phyloP scores from a whole-genome alignment of 2,888 invertebrate species.

The Brachyptera putata region DNA sequence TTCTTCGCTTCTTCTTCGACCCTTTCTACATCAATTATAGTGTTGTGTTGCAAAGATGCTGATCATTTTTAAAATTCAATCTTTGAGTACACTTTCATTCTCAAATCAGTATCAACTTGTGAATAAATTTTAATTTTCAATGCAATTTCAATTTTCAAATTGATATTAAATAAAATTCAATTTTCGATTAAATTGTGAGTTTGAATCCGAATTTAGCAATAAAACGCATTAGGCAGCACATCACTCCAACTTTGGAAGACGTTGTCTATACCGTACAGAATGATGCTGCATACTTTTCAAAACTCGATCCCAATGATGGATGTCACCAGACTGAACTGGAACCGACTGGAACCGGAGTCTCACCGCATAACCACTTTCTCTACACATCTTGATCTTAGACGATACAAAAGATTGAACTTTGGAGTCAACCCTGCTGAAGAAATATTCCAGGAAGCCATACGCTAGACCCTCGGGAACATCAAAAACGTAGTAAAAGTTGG shows the following conservation, averaged over 20 bases:
- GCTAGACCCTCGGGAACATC: not conserved
- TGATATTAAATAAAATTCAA: too few species aligned
- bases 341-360: too few species aligned
- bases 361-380: not conserved
- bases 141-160: too few species aligned
- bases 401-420: conserved; percentile 8
- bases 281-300: not conserved
- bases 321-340: conserved; percentile 8
- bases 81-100: too few species aligned
- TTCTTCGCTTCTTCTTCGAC: too few species aligned
- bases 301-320: conserved; percentile 4
- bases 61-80: too few species aligned
- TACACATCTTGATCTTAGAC: not conserved
- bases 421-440: conserved; percentile 10
- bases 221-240: conserved; percentile 5
- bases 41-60: too few species aligned
- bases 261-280: conserved; percentile 3
- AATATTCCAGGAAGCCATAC: not conserved
- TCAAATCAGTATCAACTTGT: too few species aligned
- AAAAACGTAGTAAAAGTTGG: conserved; percentile 7
- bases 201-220: conserved; percentile 5
- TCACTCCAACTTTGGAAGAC: conserved; percentile 4
- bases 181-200: too few species aligned
- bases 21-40: too few species aligned
- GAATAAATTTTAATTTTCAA: too few species aligned